Conservation (phyloP, 2,113 vertebrate genomes). For the Origma solitaria region DNA sequence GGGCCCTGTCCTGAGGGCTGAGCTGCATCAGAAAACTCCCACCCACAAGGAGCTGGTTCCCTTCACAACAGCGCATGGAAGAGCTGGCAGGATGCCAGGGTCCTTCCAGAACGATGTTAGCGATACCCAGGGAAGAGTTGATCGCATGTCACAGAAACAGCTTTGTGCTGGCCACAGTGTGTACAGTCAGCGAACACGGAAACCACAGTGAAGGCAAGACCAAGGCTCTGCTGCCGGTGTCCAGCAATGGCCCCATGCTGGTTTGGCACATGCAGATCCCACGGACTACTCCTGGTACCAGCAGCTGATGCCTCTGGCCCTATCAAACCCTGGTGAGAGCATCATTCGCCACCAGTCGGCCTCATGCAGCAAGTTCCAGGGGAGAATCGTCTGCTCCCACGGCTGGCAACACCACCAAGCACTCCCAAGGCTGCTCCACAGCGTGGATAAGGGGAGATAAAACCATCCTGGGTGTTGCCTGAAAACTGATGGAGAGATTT, state of each 20-base stretch:
- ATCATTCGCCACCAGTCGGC: fast-evolving
- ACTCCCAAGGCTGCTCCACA: neutral
- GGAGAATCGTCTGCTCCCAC: neutral
- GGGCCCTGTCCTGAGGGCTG: neutral
- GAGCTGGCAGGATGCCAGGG: neutral
- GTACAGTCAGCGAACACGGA: fast-evolving
- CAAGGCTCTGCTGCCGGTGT: neutral
- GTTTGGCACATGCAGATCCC: neutral
- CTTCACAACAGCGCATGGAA: neutral
- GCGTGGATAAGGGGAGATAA: neutral
- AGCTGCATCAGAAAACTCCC: neutral
- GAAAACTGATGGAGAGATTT: neutral
- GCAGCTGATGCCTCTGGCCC: neutral
- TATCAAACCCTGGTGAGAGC: neutral
- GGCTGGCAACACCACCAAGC: fast-evolving
- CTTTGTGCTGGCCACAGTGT: neutral
- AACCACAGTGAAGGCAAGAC: neutral
- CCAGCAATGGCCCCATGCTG: fast-evolving
- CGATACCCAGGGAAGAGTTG: neutral
- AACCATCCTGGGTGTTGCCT: neutral
- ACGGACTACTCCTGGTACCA: neutral
- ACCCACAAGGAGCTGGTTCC: neutral
- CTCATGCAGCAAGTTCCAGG: fast-evolving
- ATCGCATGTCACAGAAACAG: neutral
- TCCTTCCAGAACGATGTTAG: neutral